These are phyloP conservation scores for Sylvilagus bachmani DNA, from an alignment of 2,113 vertebrate genomes.

Conservation along the genomic window DNA sequence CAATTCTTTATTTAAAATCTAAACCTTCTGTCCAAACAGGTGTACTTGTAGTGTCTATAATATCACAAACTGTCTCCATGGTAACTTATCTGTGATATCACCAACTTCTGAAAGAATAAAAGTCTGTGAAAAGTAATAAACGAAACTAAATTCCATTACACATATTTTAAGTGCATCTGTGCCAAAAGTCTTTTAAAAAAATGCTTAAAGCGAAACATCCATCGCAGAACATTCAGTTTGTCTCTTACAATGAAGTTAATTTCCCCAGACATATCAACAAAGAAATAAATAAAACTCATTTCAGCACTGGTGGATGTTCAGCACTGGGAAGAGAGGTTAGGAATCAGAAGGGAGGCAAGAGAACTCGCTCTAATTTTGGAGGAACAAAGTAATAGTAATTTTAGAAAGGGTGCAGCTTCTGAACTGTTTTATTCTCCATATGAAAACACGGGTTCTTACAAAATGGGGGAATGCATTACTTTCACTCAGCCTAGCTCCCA, in stretches of 20 bases:
- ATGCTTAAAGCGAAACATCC: slow-evolving; percentile 31
- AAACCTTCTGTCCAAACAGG: slow-evolving; percentile 71
- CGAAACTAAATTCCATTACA: slow-evolving; percentile 49
- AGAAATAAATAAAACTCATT: slow-evolving; percentile 34
- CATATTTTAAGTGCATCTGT: slow-evolving; percentile 55
- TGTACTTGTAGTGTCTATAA: slow-evolving; percentile 59
- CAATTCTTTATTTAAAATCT: slow-evolving; percentile 63
- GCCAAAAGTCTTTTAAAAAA: slow-evolving; percentile 25
- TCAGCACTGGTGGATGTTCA: not conserved
- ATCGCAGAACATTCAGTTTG: slow-evolving; percentile 48
- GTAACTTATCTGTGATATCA: slow-evolving; percentile 76
- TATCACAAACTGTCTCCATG: slow-evolving; percentile 79
- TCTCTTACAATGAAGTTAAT: slow-evolving; percentile 31
- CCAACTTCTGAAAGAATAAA: slow-evolving; percentile 72
- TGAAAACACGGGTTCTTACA: slow-evolving; percentile 37
- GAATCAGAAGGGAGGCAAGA: slow-evolving; percentile 3
- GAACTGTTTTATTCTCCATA: slow-evolving; percentile 44
- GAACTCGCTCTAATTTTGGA: not conserved
- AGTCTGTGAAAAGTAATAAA: slow-evolving; percentile 45
- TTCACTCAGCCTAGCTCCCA: slow-evolving; percentile 24
- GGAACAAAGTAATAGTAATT: slow-evolving; percentile 28
- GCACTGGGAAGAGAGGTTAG: not conserved
- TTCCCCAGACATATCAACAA: not conserved
- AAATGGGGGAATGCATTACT: slow-evolving; percentile 14
- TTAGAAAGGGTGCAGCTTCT: slow-evolving; percentile 30